Conservation (phyloP, 1,140 invertebrate genomes). For the Drosophila asahinai region DNA sequence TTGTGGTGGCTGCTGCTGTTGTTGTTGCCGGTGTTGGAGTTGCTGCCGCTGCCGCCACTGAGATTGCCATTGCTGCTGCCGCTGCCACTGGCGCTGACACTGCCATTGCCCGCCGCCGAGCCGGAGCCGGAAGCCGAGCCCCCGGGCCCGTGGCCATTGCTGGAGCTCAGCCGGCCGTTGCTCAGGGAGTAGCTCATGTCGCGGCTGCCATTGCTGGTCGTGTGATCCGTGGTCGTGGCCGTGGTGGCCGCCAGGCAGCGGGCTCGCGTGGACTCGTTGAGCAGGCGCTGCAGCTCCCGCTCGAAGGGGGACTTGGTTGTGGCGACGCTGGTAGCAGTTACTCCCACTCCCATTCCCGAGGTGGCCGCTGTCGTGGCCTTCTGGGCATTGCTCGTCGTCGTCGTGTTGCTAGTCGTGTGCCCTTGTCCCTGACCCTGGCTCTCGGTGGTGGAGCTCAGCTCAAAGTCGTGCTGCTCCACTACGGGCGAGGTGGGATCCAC, state of each 20-base stretch:
- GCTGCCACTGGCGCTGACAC: conserved; percentile 33
- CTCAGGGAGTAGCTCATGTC: conserved; percentile 46
- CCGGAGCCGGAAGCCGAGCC: conserved; percentile 21
- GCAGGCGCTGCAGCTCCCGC: conserved; percentile 90
- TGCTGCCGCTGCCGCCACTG: conserved; percentile 79
- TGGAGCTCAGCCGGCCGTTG: conserved; percentile 73
- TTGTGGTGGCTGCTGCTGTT: conserved; percentile 42
- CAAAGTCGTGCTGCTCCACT: conserved; percentile 78
- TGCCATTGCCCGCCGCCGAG: conserved; percentile 21
- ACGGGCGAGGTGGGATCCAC: conserved; percentile 84
- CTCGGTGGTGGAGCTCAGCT: conserved; percentile 84
- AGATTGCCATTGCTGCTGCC: conserved; percentile 79
- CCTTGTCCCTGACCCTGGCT: conserved; percentile 83
- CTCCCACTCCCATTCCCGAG: conserved; percentile 13
- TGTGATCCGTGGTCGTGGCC: conserved; percentile 54
- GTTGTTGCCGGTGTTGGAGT: conserved; percentile 83
- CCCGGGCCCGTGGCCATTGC: conserved; percentile 46
- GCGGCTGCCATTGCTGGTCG: conserved; percentile 73
- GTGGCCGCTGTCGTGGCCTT: conserved; percentile 51
- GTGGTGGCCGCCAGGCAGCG: conserved; percentile 50
- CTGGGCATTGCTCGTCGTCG: conserved; percentile 72
- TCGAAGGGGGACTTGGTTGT: conserved; percentile 88
- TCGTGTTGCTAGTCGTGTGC: conserved; percentile 72
- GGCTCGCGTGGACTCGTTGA: conserved; percentile 87
- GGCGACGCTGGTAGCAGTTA: conserved; percentile 3